Base-by-base conservation (phyloP, 2,888 invertebrate genomes). In the Oligia latruncula region DNA sequence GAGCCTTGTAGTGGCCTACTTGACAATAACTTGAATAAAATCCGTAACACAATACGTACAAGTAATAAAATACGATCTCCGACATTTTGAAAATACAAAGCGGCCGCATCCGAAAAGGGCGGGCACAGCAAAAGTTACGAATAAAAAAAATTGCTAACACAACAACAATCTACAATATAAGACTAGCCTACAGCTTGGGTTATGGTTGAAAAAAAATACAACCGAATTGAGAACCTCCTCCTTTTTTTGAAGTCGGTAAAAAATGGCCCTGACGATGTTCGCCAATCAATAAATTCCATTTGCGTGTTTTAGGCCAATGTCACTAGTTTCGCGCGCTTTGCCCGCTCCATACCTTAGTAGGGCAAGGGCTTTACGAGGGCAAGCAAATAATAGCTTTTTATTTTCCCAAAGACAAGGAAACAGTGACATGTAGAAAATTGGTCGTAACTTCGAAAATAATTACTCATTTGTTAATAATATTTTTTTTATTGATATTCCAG, bases 261-360 rank as follows among this genome's bases (percentile, higher is more conserved):
- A 29, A 23, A 29, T 15, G 46, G 35, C 70, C 70, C 23, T 70
- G 70, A 70, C 17, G 11, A 74, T 35, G 49, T 70, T 49, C 49
- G 35, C 35, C 29, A 70, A 49, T 73, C 73, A 68, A 67, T 67
- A 66, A 66, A 66, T 73, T 3, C 23, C 29, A 46, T 35, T 68
- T 17, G 73, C 46, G 46, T 73, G 68, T 73, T 67, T 46, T 35
- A 67, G 23, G 23, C 6, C 46, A 73, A 73, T 46, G 67, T 46
- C 46, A 73, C 20, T 23, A 20, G 65, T 23, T 46, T 29, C 15
- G 35, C 23, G 17, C 23, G 1, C 11, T 17, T 68, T 17, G 29
- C 46, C 43, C 9, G 23, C 9, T 46, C 46, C 46, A 35, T 6
- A 8, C 6, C 23, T 43, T 20, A 40, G 29, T 52, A 35, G 35